Conservation (phyloP, 2,113 vertebrate species). For the Nothobranchius kuhntae region DNA sequence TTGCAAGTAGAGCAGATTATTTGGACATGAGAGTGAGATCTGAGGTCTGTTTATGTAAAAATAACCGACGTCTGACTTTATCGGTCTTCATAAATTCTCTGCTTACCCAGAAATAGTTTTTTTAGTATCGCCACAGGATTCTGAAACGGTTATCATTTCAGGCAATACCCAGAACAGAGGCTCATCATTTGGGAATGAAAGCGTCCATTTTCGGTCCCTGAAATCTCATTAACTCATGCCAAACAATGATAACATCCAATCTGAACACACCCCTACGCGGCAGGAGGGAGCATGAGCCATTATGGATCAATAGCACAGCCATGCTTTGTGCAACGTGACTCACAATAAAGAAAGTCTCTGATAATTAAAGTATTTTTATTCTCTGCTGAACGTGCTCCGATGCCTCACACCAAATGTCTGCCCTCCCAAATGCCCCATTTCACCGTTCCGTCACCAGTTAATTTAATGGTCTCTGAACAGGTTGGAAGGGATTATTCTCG, state of each 20-base stretch:
- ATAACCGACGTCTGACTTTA: neutral
- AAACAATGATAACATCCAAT: conserved; percentile 57
- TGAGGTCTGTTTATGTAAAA: conserved; percentile 3
- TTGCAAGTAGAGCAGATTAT: conserved; percentile 1
- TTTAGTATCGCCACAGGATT: neutral
- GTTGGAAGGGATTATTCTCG: conserved; percentile 33
- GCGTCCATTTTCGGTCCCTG: conserved; percentile 33
- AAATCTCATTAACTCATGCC: conserved; percentile 58
- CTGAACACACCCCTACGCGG: conserved; percentile 23
- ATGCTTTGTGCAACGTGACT: conserved; percentile 57
- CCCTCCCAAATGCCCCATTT: conserved; percentile 39
- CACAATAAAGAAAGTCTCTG: conserved; percentile 54
- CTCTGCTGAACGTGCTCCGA: conserved; percentile 28
- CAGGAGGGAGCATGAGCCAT: conserved; percentile 34
- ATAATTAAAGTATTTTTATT: conserved; percentile 67
- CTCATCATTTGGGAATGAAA: conserved; percentile 34
- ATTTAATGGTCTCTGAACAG: conserved; percentile 63
- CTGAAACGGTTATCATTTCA: conserved; percentile 14
- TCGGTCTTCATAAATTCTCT: conserved; percentile 17
- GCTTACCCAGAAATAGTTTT: conserved; percentile 1
- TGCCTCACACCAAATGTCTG: conserved; percentile 39
- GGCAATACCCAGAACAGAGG: conserved; percentile 25
- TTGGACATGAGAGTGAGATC: neutral
- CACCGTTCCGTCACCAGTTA: conserved; percentile 48
- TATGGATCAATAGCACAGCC: conserved; percentile 61